phyloP scores from a whole-genome alignment of 2,888 invertebrate genomes.

The Eudemis profundana region DNA sequence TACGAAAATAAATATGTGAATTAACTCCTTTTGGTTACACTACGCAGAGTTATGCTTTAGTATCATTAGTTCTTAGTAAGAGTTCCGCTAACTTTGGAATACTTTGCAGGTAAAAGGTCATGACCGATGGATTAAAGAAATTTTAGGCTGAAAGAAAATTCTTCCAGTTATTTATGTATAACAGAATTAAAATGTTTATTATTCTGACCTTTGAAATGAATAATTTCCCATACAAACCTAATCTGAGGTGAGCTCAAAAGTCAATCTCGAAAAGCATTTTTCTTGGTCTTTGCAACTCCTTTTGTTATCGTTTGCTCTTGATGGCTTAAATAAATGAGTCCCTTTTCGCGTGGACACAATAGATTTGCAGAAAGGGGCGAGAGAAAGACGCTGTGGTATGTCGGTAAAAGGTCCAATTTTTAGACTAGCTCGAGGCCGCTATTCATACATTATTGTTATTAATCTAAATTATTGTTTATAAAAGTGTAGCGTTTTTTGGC shows the following conservation, averaged over 20 bases:
- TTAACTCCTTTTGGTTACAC: too few species aligned
- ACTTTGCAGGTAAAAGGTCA: too few species aligned
- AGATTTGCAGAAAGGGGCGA: slow-evolving; percentile 26
- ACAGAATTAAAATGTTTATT: not conserved
- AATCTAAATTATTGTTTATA: not conserved
- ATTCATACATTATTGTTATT: slow-evolving; percentile 3
- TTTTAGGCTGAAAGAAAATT: too few species aligned
- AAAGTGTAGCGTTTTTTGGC: not conserved
- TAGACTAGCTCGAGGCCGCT: not conserved
- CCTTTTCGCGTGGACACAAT: slow-evolving; percentile 33
- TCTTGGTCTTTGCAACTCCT: slow-evolving; percentile 15
- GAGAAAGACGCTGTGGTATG: slow-evolving; percentile 30
- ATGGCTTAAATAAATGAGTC: slow-evolving; percentile 43
- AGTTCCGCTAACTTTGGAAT: too few species aligned
- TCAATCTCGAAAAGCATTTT: slow-evolving; percentile 2
- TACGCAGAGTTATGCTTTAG: too few species aligned
- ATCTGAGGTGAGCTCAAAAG: not conserved
- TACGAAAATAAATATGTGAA: too few species aligned
- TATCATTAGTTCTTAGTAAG: too few species aligned
- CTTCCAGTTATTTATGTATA: too few species aligned
- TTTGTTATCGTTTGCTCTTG: slow-evolving; percentile 39
- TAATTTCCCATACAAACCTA: not conserved
- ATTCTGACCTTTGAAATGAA: slow-evolving; percentile 1
- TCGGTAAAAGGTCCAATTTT: slow-evolving; percentile 13
- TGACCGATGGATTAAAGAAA: too few species aligned